Evolutionary conservation across 2,797 vertebrate species (phyloP).

Genomic region (Adelosebastes latens): DNA sequence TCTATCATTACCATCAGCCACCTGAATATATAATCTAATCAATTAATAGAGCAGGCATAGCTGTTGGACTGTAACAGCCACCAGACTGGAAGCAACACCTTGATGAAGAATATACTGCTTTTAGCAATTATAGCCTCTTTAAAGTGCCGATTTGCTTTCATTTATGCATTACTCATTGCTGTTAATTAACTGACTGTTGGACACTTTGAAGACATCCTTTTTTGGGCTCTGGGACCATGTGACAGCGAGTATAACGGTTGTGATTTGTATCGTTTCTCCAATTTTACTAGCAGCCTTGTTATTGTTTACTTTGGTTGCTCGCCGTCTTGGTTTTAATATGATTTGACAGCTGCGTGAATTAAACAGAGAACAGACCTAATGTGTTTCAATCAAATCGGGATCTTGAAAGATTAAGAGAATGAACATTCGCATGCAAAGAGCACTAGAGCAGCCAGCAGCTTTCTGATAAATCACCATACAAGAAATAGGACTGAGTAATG

Average conservation of each 20-base stretch:
- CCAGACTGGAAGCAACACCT: conserved; percentile 17
- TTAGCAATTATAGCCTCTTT: background rate
- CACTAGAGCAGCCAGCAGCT: background rate
- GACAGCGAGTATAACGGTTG: background rate
- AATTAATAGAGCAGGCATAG: conserved; percentile 19
- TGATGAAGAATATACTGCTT: background rate
- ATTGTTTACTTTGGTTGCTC: conserved; percentile 1
- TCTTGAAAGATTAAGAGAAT: conserved; percentile 24
- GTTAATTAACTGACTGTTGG: background rate
- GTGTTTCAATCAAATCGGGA: conserved; percentile 23
- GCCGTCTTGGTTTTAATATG: background rate
- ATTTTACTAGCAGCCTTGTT: background rate
- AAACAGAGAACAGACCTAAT: conserved; percentile 20
- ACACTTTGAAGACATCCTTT: background rate
- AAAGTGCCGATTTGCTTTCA: background rate
- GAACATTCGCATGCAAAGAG: background rate
- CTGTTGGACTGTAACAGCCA: conserved; percentile 1
- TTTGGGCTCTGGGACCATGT: background rate
- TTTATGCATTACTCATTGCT: background rate
- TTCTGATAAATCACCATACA: background rate
- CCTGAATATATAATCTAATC: conserved; percentile 37
- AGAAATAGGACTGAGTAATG: background rate
- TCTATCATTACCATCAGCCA: conserved; percentile 5
- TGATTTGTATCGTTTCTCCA: background rate
- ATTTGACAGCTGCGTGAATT: conserved; percentile 26